Percentiles rank a stretch among this genome's conserved stretches.
These are phyloP conservation scores for Mylabris sibirica DNA, from an alignment of 2,888 invertebrate species.

Conservation along the genomic window DNA sequence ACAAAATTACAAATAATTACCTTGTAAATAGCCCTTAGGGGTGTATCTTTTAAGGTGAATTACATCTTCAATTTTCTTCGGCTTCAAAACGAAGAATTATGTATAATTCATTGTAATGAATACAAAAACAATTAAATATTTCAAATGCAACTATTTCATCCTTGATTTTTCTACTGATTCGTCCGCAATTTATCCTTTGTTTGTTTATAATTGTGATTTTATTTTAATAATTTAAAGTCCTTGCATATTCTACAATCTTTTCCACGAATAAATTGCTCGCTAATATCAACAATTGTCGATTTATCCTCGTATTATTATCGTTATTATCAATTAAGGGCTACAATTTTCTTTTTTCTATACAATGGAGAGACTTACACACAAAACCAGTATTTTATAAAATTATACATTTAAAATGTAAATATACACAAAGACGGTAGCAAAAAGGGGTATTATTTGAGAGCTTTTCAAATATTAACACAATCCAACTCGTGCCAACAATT, in stretches of 20 bases:
- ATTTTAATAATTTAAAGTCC: not conserved
- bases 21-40: too few species aligned
- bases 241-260: not conserved
- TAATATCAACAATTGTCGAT: not conserved
- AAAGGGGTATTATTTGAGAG: not conserved
- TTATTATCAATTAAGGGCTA: not conserved
- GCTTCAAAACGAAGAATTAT: too few species aligned
- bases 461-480: slow-evolving; percentile 5
- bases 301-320: slow-evolving; percentile 1
- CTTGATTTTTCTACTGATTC: not conserved
- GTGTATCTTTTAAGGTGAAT: too few species aligned
- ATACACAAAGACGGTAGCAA: not conserved
- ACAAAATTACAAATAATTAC: too few species aligned
- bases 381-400: slow-evolving; percentile 8
- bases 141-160: too few species aligned
- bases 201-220: not conserved
- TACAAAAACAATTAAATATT: too few species aligned
- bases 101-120: too few species aligned
- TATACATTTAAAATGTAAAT: slow-evolving; percentile 1
- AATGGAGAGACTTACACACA: not conserved
- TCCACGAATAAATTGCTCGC: not conserved
- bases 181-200: not conserved
- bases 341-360: too few species aligned
- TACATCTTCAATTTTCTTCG: too few species aligned
- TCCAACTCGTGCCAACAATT: slow-evolving; percentile 6